These are phyloP conservation scores for Catocala sponsa DNA, from an alignment of 2,888 invertebrate species.

Conservation along the genomic window DNA sequence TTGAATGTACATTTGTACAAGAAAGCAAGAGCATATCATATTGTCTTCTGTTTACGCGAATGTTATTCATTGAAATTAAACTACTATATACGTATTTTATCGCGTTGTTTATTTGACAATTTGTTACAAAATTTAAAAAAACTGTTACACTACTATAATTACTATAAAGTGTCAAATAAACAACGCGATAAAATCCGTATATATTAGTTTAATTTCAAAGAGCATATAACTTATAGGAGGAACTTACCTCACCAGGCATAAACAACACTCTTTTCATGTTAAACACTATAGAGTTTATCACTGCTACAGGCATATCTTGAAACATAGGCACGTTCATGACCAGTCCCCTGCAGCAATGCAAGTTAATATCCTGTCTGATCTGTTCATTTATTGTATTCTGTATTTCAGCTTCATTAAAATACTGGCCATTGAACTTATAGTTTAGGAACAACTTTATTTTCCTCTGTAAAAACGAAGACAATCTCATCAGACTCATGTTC, in stretches of 20 bases:
- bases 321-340: slow-evolving; percentile 87
- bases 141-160: no score
- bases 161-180: no score
- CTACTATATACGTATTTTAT: no score
- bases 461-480: slow-evolving; percentile 61
- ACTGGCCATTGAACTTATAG: slow-evolving; percentile 70
- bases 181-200: no score
- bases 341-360: slow-evolving; percentile 85
- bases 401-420: slow-evolving; percentile 67
- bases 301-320: slow-evolving; percentile 79
- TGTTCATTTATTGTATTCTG: slow-evolving; percentile 72
- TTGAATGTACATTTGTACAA: no score
- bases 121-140: no score
- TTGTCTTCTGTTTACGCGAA: no score
- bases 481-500: slow-evolving; percentile 60
- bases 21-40: no score
- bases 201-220: no score
- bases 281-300: slow-evolving; percentile 84
- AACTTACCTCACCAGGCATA: slow-evolving; percentile 85
- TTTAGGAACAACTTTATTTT: slow-evolving; percentile 68
- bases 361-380: slow-evolving; percentile 85
- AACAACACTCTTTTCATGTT: slow-evolving; percentile 84
- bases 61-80: no score
- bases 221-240: no score
- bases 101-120: no score